Evolutionary conservation across 2,797 vertebrate genomes (phyloP), one percentile per base, ranked within the genome.

Genomic region (Pteronotus mesoamericanus): DNA sequence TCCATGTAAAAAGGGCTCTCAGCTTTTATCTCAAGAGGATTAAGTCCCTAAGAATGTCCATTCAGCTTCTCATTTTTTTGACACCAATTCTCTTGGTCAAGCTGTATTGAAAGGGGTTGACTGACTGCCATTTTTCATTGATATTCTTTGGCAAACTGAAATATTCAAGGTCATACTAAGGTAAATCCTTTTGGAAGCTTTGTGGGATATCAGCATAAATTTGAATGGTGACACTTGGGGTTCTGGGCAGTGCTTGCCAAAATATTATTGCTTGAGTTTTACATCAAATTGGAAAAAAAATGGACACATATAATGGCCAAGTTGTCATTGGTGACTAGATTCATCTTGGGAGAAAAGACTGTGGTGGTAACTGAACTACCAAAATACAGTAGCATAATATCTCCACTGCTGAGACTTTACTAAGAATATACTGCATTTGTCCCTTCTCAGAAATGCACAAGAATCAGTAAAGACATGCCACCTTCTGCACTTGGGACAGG

Each of bases 21-120:
- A 53, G 95, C 97, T 97, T 97, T 95, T 87, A 74, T 97, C 94
- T 96, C 92, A 93, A 98, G 95, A 93, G 95, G 84, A 93, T 96
- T 97, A 97, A 97, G 95, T 95, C 84, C n/a, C 92, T 98, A 94
- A 95, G 95, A 96, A 97, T 96, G 92, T 97, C 94, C 95, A 53
- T 95, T 95, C 96, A 97, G 72, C 93, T 92, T 97, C 94, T 94
- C 14, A 86, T 96, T 97, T 83, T 61, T 96, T 98, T 97, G 91
- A 69, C 94, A 91, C 71, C 22, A 92, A 18, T 96, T 92, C 92
- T 75, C 66, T 95, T 59, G 34, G 93, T 91, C 79, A 93, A 66
- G 68, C 93, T 97, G 84, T 74, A 68, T 89, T 9, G 51, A 44
- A 94, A 86, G 85, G 97, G 14, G 75, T 89, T 98, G 69, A 26